phyloP scores from a whole-genome alignment of 2,888 invertebrate genomes.

The Sussaba pulchella region DNA sequence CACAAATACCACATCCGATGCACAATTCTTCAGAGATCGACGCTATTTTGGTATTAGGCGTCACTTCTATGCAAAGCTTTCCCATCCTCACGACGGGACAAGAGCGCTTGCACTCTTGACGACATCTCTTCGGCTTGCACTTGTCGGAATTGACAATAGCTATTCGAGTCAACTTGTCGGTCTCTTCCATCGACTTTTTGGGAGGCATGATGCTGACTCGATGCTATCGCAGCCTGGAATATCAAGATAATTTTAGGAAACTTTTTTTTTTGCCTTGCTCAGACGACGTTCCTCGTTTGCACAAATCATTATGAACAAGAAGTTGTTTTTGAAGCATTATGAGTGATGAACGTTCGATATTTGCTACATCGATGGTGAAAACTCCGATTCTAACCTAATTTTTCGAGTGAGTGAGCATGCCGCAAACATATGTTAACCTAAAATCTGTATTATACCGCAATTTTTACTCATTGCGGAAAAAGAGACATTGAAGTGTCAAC shows the following conservation, averaged over 20 bases:
- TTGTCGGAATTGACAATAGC: constrained; percentile 99
- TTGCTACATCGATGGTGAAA: neutral
- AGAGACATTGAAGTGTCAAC: neutral
- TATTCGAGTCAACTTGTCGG: constrained; percentile 97
- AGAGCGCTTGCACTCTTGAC: constrained; percentile 99
- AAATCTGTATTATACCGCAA: constrained; percentile 20
- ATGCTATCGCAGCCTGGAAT: constrained; percentile 55
- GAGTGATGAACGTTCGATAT: neutral
- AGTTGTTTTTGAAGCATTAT: neutral
- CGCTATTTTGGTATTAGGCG: constrained; percentile 97
- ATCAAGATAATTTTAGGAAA: constrained; percentile 22
- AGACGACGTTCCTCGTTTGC: neutral
- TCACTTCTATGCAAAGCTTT: constrained; percentile 99
- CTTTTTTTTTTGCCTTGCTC: too few species aligned
- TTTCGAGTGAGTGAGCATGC: constrained; percentile 58
- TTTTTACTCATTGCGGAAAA: neutral
- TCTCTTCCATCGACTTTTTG: constrained; percentile 92
- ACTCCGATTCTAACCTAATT: constrained; percentile 66
- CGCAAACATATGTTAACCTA: constrained; percentile 67
- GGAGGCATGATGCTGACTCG: constrained; percentile 87
- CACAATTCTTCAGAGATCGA: constrained; percentile 99
- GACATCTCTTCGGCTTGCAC: constrained; percentile 99
- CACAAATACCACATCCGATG: constrained; percentile 99
- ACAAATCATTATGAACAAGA: too few species aligned
- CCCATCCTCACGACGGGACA: constrained; percentile 99